phyloP scores from a whole-genome alignment of 35 echinoderm and acorn worm genomes.

The Lytechinus variegatus region DNA sequence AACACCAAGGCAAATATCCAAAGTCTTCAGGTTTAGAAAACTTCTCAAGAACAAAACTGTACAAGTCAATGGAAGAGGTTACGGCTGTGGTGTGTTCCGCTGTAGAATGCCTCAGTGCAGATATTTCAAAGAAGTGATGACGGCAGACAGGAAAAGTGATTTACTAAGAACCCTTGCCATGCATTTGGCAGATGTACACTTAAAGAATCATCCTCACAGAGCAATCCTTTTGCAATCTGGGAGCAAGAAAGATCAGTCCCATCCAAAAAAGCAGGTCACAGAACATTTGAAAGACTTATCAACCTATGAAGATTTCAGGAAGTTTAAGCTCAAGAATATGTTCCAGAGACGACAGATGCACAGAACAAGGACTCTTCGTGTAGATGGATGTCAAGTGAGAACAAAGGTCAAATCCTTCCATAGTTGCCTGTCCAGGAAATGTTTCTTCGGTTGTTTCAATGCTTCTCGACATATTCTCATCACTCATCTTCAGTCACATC shows the following conservation, averaged over 20 bases:
- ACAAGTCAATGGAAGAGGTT: not conserved
- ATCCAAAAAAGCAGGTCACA: not conserved
- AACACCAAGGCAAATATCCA: not conserved
- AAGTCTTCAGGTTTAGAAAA: constrained; percentile 42
- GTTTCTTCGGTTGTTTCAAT: constrained; percentile 15
- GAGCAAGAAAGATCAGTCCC: not conserved
- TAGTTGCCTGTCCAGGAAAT: not conserved
- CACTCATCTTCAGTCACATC: constrained; percentile 17
- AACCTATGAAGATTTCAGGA: constrained; percentile 19
- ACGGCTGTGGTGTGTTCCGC: not conserved
- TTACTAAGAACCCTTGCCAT: constrained; percentile 10
- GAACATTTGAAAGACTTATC: constrained; percentile 11
- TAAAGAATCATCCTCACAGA: not conserved
- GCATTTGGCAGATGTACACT: constrained; percentile 1
- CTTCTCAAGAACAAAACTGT: not conserved
- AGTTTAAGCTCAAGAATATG: not conserved
- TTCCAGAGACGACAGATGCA: not conserved
- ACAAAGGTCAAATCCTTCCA: not conserved
- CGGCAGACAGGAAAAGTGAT: not conserved
- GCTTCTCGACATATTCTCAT: not conserved
- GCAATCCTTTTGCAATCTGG: not conserved
- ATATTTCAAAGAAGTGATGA: constrained; percentile 41
- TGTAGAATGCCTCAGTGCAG: not conserved
- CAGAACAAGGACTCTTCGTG: not conserved
- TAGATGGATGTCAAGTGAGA: constrained; percentile 13